Conservation (phyloP, 1,140 invertebrate genomes). For the Leptinotarsa texana region DNA sequence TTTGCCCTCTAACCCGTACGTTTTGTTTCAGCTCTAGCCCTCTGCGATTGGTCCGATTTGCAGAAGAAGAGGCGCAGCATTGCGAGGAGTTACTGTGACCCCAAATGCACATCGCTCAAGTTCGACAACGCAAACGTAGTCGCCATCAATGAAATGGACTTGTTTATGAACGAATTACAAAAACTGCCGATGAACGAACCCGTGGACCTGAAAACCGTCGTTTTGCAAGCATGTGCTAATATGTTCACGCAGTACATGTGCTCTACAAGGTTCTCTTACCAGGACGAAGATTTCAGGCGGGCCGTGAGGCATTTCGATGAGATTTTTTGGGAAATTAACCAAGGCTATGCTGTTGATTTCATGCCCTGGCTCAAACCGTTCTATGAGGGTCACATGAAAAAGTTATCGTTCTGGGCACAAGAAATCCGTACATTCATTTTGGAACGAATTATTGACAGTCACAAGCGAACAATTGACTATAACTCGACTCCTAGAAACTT, state of each 20-base stretch:
- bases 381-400: constrained; percentile 70
- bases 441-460: constrained; percentile 69
- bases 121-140: constrained; percentile 70
- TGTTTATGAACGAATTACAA: constrained; percentile 62
- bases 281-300: constrained; percentile 67
- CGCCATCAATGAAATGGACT: constrained; percentile 63
- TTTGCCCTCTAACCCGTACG: constrained; percentile 39
- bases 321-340: constrained; percentile 89
- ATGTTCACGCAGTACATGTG: constrained; percentile 87
- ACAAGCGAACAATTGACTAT: constrained; percentile 61
- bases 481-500: constrained; percentile 69
- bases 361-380: constrained; percentile 80
- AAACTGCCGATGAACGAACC: constrained; percentile 54
- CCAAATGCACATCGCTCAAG: constrained; percentile 70
- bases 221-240: constrained; percentile 76
- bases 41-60: constrained; percentile 83
- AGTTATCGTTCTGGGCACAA: constrained; percentile 69
- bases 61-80: constrained; percentile 79
- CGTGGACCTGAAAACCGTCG: constrained; percentile 63
- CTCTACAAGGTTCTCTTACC: constrained; percentile 69
- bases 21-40: constrained; percentile 75
- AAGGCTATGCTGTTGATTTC: constrained; percentile 86
- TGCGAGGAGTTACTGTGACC: constrained; percentile 75
- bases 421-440: constrained; percentile 77
- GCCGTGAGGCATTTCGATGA: constrained; percentile 77